Evolutionary conservation across 2,797 vertebrate genomes (phyloP), one percentile per base, ranked within the genome.

Genomic region (Macropodus opercularis): DNA sequence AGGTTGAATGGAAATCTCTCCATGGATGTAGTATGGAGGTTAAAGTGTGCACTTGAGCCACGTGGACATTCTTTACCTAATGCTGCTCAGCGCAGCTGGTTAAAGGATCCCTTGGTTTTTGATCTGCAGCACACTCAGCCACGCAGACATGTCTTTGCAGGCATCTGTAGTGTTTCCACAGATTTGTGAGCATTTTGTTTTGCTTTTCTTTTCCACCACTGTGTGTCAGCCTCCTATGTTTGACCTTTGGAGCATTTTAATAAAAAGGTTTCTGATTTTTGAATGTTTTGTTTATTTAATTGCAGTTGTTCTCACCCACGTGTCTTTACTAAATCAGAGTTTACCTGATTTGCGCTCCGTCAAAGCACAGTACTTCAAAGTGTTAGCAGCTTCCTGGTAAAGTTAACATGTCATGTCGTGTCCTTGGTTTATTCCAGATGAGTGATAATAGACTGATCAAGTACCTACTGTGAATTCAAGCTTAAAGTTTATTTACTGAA

Each of bases 171-270:
- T 59, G 51, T 73, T 36, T 72, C 46, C 13, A 62, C 50, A 36
- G 59, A 54, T 77, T 65, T 14, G 57, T 64, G 52, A 38, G 26
- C 69, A 59, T 63, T 75, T 61, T 44, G 11, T 69, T 79, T 72
- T 64, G 58, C 80, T 78, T 77, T 79, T 34, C 24, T 79, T 77
- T 76, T 51, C 49, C 75, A 84, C 77, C 48, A 69, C 46, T 34
- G 13, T 60, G 68, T 72, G 72, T 41, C 77, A 61, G 69, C 60
- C 69, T 83, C 74, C 74, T 69, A 50, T 80, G 69, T 84, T 84
- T 83, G 75, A 80, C 58, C 76, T 77, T 70, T 76, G 70, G 81
- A 84, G 60, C 63, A 42, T 72, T 87, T 86, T 82, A 86, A 87
- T 88, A 86, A 85, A 90, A 27, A 78, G 50, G 43, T 21, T 53